These are phyloP conservation scores for Mormyrus hasselquistii DNA, from an alignment of 2,797 vertebrate species.

Conservation along the genomic window DNA sequence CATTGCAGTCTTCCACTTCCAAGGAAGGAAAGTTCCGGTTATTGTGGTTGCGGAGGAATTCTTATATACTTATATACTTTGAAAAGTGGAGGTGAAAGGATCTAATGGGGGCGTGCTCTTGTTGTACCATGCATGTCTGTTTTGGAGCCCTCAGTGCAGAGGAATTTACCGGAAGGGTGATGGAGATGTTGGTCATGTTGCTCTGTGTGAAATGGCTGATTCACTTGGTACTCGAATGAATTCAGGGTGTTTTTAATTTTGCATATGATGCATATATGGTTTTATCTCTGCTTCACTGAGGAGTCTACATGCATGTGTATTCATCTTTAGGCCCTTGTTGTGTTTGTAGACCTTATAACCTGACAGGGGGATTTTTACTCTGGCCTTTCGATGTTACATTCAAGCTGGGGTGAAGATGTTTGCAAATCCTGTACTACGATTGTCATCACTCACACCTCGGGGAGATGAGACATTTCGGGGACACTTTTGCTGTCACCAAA, in stretches of 20 bases:
- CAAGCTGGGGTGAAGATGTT: background rate
- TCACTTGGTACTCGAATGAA: background rate
- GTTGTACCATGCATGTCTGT: constrained; percentile 52
- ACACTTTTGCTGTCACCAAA: background rate
- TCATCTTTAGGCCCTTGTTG: background rate
- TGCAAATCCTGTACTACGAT: background rate
- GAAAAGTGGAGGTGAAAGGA: background rate
- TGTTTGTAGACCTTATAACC: background rate
- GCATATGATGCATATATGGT: background rate
- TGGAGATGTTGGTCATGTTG: background rate
- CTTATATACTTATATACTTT: background rate
- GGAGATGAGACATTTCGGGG: background rate
- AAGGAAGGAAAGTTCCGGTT: background rate
- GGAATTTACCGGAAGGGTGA: background rate
- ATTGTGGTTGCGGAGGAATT: background rate
- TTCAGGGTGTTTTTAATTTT: background rate
- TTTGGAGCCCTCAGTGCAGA: constrained; percentile 59
- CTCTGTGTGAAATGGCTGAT: background rate
- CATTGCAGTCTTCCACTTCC: background rate
- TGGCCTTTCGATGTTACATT: background rate
- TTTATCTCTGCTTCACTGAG: background rate
- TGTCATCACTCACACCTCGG: background rate
- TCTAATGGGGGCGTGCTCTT: background rate
- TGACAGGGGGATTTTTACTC: background rate
- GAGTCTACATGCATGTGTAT: background rate